Base-by-base conservation (phyloP, 2,113 vertebrate genomes). In the Campylorhamphus procurvoides region DNA sequence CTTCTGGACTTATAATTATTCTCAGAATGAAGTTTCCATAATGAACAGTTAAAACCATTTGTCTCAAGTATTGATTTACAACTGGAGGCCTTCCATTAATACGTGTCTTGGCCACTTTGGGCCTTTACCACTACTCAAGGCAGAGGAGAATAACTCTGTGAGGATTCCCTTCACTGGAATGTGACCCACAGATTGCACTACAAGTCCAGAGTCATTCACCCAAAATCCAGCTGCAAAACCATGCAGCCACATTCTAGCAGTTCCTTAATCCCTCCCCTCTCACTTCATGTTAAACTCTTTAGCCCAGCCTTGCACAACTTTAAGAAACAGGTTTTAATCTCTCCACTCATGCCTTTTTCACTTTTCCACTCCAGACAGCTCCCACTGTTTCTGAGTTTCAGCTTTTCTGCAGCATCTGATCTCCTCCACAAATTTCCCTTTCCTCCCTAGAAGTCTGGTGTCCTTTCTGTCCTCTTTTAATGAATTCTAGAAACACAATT, bases 1-100 rank as follows among this genome's bases (percentile, higher is more conserved):
- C 93, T 96, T 97, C 97, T 86, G 95, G 94, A 94, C 78, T 96
- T 96, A 84, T 18, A 96, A 85, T 97, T 97, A 95, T 94, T 95
- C 93, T 96, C 82, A 81, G 93, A 95, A 84, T 95, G 80, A 94
- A 96, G 90, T 94, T 96, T 94, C 97, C 96, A 89, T 89, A 97
- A 96, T 90, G 94, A 97, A 94, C 87, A 94, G 87, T 92, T 94
- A 58, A 56, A 89, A 47, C 25, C 71, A 63, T 96, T 97, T 97
- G 95, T 97, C 97, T 97, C 96, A 96, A 97, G 96, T 91, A 96
- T 68, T 97, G 97, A 97, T 97, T 97, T 97, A 97, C 97, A 91
- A 39, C 89, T 76, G 83, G 95, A 97, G 81, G 91, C 66, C 78
- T 91, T 93, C 60, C 74, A 68, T 90, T 97, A 97, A 88, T 90